A percentile compares a stretch with the other conserved stretches of the same genome.
phyloP scores from a whole-genome alignment of 92 coral and sea anemone genomes.

The Nematostella vectensis region DNA sequence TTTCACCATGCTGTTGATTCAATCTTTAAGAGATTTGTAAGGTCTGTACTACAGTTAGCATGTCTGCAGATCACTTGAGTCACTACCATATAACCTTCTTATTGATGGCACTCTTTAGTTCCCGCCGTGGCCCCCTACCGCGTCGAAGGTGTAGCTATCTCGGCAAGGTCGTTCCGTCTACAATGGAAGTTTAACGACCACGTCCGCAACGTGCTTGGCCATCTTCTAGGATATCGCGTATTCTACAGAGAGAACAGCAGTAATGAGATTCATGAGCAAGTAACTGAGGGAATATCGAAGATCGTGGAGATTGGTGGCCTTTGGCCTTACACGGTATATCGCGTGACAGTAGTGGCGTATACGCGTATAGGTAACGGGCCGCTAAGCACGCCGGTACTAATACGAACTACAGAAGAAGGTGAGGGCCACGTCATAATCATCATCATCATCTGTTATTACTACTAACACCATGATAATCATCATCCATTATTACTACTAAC shows the following conservation, averaged over 20 bases:
- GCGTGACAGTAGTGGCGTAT: conserved; percentile 40
- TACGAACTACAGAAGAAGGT: no score
- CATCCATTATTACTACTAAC: no score
- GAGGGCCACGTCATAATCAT: no score
- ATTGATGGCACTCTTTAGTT: conserved; percentile 18
- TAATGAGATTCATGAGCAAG: conserved; percentile 17
- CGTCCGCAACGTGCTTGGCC: conserved; percentile 51
- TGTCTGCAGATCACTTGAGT: no score
- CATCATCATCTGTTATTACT: no score
- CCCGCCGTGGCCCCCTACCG: conserved; percentile 29
- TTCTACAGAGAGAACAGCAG: conserved; percentile 17
- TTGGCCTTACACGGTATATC: conserved; percentile 39
- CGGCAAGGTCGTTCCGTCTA: conserved; percentile 16
- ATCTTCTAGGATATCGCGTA: conserved; percentile 39
- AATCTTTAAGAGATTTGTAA: no score
- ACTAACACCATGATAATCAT: no score
- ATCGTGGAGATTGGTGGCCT: conserved; percentile 9
- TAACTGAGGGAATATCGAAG: conserved; percentile 4
- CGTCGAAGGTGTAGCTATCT: conserved; percentile 26
- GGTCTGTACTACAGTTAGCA: no score
- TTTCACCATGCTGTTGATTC: no score
- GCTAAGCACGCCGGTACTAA: conserved; percentile 11
- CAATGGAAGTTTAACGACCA: conserved; percentile 40
- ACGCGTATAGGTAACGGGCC: conserved; percentile 51
- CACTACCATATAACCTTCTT: no score